phyloP scores from a whole-genome alignment of 2,797 vertebrate species.

The Hyperoplus lanceolatus region DNA sequence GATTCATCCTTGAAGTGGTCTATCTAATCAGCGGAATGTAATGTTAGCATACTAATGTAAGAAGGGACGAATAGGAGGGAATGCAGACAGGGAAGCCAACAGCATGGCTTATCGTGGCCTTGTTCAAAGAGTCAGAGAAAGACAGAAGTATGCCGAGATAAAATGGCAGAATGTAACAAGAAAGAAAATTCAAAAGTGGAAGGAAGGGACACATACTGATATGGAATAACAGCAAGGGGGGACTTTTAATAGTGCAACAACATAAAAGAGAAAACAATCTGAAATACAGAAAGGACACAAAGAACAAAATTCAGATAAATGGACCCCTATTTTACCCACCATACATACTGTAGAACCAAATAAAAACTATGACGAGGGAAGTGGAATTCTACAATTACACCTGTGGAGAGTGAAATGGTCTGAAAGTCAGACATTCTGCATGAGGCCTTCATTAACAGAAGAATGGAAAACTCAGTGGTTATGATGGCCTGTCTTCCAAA shows the following conservation, averaged over 20 bases:
- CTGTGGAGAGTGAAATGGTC: conserved; percentile 17
- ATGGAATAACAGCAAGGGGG: conserved; percentile 24
- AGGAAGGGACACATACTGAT: conserved; percentile 17
- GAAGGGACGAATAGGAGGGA: conserved; percentile 50
- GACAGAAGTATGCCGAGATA: conserved; percentile 49
- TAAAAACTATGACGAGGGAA: conserved; percentile 18
- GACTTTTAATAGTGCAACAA: conserved; percentile 30
- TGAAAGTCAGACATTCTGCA: conserved; percentile 22
- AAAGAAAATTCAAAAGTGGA: conserved; percentile 56
- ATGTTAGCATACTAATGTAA: conserved; percentile 82
- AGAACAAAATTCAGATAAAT: conserved; percentile 9
- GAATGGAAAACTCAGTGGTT: conserved; percentile 34
- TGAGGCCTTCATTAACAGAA: background rate
- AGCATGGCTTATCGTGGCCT: conserved; percentile 68
- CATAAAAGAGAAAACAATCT: conserved; percentile 22
- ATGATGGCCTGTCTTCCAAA: conserved; percentile 33
- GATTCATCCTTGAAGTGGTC: conserved; percentile 81
- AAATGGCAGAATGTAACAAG: conserved; percentile 56
- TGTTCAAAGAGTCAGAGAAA: conserved; percentile 73
- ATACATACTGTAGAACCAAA: conserved; percentile 13
- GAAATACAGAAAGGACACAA: conserved; percentile 28
- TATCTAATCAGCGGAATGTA: conserved; percentile 84
- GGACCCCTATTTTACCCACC: background rate
- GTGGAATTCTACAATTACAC: conserved; percentile 12
- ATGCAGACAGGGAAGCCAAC: conserved; percentile 55